Evolutionary conservation across 2,113 vertebrate genomes (phyloP).

Genomic region (Rallus limicola): DNA sequence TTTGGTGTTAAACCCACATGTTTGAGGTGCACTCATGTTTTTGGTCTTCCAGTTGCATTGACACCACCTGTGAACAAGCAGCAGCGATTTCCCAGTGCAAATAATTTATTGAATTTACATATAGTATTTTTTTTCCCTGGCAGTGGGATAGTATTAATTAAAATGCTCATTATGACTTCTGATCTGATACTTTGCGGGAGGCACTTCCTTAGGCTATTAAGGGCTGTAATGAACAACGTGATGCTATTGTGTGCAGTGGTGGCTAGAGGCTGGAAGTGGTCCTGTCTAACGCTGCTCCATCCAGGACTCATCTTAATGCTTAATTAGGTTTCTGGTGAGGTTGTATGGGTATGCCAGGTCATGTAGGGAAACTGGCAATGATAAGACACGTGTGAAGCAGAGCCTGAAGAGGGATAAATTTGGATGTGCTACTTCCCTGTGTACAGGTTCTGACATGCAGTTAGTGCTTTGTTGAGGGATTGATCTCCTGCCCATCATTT

Average conservation of each 20-base stretch:
- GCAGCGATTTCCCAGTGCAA: not conserved
- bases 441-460: not conserved
- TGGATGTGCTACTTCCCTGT: rapidly evolving
- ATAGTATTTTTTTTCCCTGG: not conserved
- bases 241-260: not conserved
- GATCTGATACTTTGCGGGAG: not conserved
- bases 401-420: not conserved
- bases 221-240: not conserved
- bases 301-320: not conserved
- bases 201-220: constrained; percentile 20
- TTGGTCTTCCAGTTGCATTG: not conserved
- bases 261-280: not conserved
- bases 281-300: not conserved
- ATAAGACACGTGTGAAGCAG: not conserved
- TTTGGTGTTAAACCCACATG: rapidly evolving
- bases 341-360: not conserved
- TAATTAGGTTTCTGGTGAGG: constrained; percentile 14
- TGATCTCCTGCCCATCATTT: not conserved
- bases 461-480: not conserved
- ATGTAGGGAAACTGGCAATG: not conserved
- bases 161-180: not conserved
- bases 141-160: constrained; percentile 29
- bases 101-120: not conserved
- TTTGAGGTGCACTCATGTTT: not conserved
- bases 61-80: not conserved